These are phyloP conservation scores for Herpailurus yagouaroundi DNA, from an alignment of 2,113 vertebrate species.

Conservation along the genomic window DNA sequence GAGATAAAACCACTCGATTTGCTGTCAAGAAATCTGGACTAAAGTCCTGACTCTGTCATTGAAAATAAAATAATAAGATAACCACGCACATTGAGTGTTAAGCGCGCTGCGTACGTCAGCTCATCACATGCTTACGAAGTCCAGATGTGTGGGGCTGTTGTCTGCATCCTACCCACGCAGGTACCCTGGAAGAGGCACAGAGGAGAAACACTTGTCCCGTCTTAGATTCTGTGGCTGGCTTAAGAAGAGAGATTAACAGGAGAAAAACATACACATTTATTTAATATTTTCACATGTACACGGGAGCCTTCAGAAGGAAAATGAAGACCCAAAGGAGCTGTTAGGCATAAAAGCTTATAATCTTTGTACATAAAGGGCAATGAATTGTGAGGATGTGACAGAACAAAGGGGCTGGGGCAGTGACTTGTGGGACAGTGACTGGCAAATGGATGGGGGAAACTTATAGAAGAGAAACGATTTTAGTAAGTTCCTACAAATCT, in stretches of 20 bases:
- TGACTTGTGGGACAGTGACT: not conserved
- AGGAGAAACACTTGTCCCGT: not conserved
- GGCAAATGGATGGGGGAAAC: not conserved
- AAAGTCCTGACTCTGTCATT: not conserved
- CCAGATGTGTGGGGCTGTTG: not conserved
- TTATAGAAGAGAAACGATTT: not conserved
- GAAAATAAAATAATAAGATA: not conserved
- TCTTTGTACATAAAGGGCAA: not conserved
- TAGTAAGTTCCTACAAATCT: not conserved
- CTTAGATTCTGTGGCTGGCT: not conserved
- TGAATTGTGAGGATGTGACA: not conserved
- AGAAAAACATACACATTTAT: not conserved
- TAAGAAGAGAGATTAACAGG: not conserved
- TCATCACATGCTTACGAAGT: not conserved
- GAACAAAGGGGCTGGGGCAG: not conserved
- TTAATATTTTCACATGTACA: not conserved
- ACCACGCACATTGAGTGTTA: not conserved
- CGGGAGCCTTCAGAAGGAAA: not conserved
- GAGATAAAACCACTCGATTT: constrained; percentile 27
- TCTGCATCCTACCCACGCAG: not conserved
- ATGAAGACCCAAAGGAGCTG: not conserved
- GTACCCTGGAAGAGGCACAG: not conserved
- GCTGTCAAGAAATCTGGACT: not conserved
- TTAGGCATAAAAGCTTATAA: not conserved
- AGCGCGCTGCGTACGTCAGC: not conserved